Percentiles rank a stretch among this genome's conserved stretches.
phyloP scores from a whole-genome alignment of 2,888 invertebrate species.

The Oligia strigilis region DNA sequence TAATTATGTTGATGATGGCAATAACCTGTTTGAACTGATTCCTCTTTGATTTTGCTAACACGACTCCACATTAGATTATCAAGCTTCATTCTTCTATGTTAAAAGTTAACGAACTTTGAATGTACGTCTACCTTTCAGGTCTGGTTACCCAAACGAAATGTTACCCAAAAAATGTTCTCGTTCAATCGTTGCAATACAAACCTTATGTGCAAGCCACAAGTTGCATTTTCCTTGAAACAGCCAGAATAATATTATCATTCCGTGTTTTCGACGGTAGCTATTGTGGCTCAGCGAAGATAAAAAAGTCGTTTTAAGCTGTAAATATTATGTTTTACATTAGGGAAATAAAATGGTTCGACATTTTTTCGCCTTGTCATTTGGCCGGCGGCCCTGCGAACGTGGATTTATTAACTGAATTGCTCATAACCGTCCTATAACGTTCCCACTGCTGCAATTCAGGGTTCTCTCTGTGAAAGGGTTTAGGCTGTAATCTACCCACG shows the following conservation, averaged over 20 bases:
- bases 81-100: conserved; percentile 14
- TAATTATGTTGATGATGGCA: not conserved
- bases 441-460: too few relatives aligned
- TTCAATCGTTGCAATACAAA: conserved; percentile 9
- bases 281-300: conserved; percentile 54
- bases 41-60: not conserved
- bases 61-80: conserved; percentile 1
- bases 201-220: conserved; percentile 21
- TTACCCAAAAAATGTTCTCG: conserved; percentile 12
- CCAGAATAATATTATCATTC: conserved; percentile 42
- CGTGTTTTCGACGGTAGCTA: conserved; percentile 52
- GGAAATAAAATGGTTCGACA: conserved; percentile 41
- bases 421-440: not conserved
- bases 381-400: not conserved
- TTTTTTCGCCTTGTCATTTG: conserved; percentile 23
- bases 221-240: conserved; percentile 16
- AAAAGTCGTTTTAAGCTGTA: conserved; percentile 57
- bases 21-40: not conserved
- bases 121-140: conserved; percentile 27
- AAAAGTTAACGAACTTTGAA: conserved; percentile 37
- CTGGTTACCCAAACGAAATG: conserved; percentile 33
- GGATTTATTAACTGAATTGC: not conserved
- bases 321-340: conserved; percentile 57
- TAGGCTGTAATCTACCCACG: not conserved
- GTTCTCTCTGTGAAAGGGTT: not conserved